phyloP scores from a whole-genome alignment of 2,888 invertebrate genomes.

The Idaea aversata region DNA sequence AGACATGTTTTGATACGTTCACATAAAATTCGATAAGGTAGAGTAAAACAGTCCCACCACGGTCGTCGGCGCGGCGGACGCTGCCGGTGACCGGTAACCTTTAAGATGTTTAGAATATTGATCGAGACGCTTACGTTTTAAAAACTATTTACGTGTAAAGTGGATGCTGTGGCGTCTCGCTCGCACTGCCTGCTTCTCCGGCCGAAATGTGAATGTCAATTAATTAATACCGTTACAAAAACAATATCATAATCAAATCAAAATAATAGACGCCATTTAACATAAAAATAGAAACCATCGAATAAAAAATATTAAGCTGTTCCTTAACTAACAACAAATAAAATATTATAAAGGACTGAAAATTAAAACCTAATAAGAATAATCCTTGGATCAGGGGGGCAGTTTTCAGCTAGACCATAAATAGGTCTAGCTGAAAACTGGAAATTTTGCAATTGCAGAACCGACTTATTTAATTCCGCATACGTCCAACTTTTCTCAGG shows the following conservation, averaged over 20 bases:
- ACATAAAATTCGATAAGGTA: slow-evolving; percentile 37
- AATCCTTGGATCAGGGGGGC: too few relatives aligned
- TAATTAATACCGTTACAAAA: slow-evolving; percentile 45
- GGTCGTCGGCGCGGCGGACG: slow-evolving; percentile 33
- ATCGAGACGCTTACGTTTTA: slow-evolving; percentile 63
- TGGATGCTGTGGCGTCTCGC: slow-evolving; percentile 74
- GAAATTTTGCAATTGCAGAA: too few relatives aligned
- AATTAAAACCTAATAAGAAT: too few relatives aligned
- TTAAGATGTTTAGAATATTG: slow-evolving; percentile 58
- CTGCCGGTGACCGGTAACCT: slow-evolving; percentile 50
- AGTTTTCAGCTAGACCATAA: too few relatives aligned
- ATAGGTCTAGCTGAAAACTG: too few relatives aligned
- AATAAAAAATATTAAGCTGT: background rate
- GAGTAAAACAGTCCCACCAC: slow-evolving; percentile 64
- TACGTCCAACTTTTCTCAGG: too few relatives aligned
- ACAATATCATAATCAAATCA: slow-evolving; percentile 20
- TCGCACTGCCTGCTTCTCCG: slow-evolving; percentile 66
- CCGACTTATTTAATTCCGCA: too few relatives aligned
- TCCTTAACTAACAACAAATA: background rate
- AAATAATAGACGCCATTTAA: background rate
- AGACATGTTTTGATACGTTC: slow-evolving; percentile 49
- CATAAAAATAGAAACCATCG: background rate
- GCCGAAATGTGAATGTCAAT: slow-evolving; percentile 59
- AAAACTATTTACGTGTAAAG: slow-evolving; percentile 66
- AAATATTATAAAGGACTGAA: too few relatives aligned